These are phyloP conservation scores for Campaea margaritaria DNA, from an alignment of 2,888 invertebrate species.

Conservation along the genomic window DNA sequence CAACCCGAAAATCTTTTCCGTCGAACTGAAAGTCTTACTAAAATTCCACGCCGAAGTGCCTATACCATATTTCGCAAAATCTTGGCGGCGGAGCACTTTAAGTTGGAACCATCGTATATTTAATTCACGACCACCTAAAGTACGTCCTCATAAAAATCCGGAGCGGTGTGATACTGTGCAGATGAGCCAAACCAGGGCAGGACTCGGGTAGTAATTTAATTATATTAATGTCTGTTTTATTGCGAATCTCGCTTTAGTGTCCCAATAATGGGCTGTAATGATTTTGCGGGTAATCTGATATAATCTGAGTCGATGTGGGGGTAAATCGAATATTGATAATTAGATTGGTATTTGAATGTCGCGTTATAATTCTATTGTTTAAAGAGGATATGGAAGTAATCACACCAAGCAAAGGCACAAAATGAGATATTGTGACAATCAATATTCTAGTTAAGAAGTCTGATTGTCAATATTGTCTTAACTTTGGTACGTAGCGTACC, in stretches of 20 bases:
- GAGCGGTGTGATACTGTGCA: slow-evolving; percentile 79
- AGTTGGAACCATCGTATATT: slow-evolving; percentile 79
- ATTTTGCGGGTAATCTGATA: slow-evolving; percentile 61
- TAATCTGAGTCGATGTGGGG: slow-evolving; percentile 32
- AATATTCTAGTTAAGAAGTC: too few relatives aligned
- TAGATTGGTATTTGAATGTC: too few relatives aligned
- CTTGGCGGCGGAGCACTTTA: slow-evolving; percentile 80
- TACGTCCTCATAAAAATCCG: slow-evolving; percentile 83
- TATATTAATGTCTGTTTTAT: slow-evolving; percentile 81
- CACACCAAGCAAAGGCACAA: too few relatives aligned
- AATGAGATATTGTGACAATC: too few relatives aligned
- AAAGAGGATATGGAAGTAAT: too few relatives aligned
- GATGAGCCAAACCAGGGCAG: slow-evolving; percentile 79
- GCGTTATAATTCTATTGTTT: too few relatives aligned
- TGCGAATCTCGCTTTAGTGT: slow-evolving; percentile 80
- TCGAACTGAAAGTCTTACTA: slow-evolving; percentile 2
- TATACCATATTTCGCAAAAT: slow-evolving; percentile 78
- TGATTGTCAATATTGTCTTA: too few relatives aligned
- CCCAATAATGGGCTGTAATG: slow-evolving; percentile 76
- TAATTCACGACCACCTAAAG: slow-evolving; percentile 80
- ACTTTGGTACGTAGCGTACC: too few relatives aligned
- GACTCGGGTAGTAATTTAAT: slow-evolving; percentile 76
- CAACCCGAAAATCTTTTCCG: slow-evolving; percentile 18
- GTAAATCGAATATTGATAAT: slow-evolving; percentile 1
- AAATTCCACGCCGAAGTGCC: slow-evolving; percentile 35